Conservation (phyloP, 2,113 vertebrate species). For the Lepisosteus osseus region DNA sequence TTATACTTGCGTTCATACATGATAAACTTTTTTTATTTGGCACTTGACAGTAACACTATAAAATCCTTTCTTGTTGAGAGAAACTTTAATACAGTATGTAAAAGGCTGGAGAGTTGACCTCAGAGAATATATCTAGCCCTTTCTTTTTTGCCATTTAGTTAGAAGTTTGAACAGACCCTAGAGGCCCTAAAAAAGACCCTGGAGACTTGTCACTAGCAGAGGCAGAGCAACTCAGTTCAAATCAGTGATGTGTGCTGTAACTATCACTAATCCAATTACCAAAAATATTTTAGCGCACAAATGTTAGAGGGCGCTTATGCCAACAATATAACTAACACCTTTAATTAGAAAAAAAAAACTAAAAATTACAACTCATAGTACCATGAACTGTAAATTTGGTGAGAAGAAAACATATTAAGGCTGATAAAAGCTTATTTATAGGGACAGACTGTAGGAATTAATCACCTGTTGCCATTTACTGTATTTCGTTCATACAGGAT, state of each 20-base stretch:
- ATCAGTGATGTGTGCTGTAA: slow-evolving; percentile 7
- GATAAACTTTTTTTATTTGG: too few species aligned
- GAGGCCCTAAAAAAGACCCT: too few species aligned
- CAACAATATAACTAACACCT: slow-evolving; percentile 54
- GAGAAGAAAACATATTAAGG: slow-evolving; percentile 11
- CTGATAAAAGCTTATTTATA: slow-evolving; percentile 19
- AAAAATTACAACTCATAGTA: slow-evolving; percentile 28
- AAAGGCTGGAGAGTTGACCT: too few species aligned
- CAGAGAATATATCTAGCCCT: too few species aligned
- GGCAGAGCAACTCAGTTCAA: background rate
- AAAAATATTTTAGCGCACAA: slow-evolving; percentile 35
- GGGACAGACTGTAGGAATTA: slow-evolving; percentile 1
- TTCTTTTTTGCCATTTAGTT: too few species aligned
- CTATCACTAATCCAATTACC: slow-evolving; percentile 25
- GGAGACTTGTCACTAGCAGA: background rate
- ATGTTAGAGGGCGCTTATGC: slow-evolving; percentile 41
- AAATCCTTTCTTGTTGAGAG: too few species aligned
- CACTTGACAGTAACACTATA: too few species aligned
- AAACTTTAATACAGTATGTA: too few species aligned
- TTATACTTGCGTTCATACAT: too few species aligned
- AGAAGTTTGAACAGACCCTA: too few species aligned
- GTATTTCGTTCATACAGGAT: too few species aligned
- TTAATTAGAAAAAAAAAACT: slow-evolving; percentile 59
- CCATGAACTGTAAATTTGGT: slow-evolving; percentile 16
- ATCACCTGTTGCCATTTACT: too few species aligned